These are phyloP conservation scores for Lasioglossum pauxillum DNA, from an alignment of 2,888 invertebrate genomes.

Conservation along the genomic window DNA sequence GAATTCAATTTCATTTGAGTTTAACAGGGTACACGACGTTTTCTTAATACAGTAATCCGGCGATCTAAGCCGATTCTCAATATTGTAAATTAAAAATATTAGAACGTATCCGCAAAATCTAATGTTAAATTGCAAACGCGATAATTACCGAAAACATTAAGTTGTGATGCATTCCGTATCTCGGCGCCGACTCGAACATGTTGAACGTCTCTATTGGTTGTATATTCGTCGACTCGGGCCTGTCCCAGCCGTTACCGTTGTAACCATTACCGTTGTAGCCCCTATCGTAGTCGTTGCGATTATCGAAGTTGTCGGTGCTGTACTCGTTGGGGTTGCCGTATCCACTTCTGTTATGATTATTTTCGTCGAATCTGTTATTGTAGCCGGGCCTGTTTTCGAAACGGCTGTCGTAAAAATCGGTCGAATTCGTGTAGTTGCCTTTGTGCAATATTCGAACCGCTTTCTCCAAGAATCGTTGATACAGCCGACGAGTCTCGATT, in stretches of 20 bases:
- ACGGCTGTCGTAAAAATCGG: constrained; percentile 67
- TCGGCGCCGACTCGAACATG: constrained; percentile 90
- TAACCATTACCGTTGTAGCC: constrained; percentile 53
- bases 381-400: constrained; percentile 69
- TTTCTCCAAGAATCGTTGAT: constrained; percentile 88
- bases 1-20: not conserved
- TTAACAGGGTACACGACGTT: not conserved
- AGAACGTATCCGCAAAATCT: not conserved
- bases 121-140: not conserved
- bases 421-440: constrained; percentile 49
- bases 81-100: not conserved
- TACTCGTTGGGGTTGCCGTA: constrained; percentile 66
- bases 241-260: constrained; percentile 61
- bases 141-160: constrained; percentile 90
- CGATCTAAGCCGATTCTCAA: not conserved
- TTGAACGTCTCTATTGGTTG: constrained; percentile 88
- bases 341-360: constrained; percentile 72
- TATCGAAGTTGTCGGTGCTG: constrained; percentile 49
- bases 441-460: constrained; percentile 84
- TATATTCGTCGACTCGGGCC: constrained; percentile 78
- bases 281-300: constrained; percentile 68
- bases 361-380: constrained; percentile 61
- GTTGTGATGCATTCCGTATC: constrained; percentile 90
- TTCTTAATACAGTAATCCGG: not conserved
- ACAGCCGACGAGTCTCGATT: constrained; percentile 86